These are phyloP conservation scores for Microtus ochrogaster DNA, from an alignment of 2,113 vertebrate species.

Conservation along the genomic window DNA sequence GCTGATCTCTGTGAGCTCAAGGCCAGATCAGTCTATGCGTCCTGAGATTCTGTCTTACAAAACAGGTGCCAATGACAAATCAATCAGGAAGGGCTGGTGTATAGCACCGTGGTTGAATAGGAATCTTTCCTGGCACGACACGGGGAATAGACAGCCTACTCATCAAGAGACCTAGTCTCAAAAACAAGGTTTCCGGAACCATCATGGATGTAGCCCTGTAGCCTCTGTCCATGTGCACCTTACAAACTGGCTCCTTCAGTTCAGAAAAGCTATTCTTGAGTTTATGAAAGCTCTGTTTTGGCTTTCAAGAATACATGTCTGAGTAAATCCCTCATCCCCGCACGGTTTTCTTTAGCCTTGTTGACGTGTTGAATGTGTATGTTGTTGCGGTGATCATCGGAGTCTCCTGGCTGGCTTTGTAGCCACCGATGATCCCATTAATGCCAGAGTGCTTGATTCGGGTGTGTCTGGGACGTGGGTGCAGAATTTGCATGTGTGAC, in stretches of 20 bases:
- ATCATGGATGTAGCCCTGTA: not conserved
- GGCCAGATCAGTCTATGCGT: not conserved
- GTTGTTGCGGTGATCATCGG: not conserved
- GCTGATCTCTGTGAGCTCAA: not conserved
- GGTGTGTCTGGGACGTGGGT: not conserved
- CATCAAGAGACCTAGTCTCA: not conserved
- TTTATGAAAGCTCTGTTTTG: not conserved
- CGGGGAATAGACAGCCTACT: not conserved
- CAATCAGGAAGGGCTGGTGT: not conserved
- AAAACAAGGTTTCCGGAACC: not conserved
- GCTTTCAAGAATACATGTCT: not conserved
- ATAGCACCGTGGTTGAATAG: not conserved
- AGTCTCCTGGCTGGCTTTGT: not conserved
- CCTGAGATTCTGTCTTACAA: not conserved
- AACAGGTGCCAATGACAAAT: not conserved
- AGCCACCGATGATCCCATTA: not conserved
- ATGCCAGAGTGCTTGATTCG: not conserved
- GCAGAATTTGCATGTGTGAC: constrained; percentile 37
- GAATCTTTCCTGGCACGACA: too few species aligned
- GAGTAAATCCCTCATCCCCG: not conserved
- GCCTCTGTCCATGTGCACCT: not conserved
- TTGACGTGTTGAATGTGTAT: not conserved
- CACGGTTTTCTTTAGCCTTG: not conserved
- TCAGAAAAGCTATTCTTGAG: not conserved
- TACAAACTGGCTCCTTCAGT: not conserved